These are phyloP conservation scores for Apantesis nais DNA, from an alignment of 2,888 invertebrate genomes.

Conservation along the genomic window DNA sequence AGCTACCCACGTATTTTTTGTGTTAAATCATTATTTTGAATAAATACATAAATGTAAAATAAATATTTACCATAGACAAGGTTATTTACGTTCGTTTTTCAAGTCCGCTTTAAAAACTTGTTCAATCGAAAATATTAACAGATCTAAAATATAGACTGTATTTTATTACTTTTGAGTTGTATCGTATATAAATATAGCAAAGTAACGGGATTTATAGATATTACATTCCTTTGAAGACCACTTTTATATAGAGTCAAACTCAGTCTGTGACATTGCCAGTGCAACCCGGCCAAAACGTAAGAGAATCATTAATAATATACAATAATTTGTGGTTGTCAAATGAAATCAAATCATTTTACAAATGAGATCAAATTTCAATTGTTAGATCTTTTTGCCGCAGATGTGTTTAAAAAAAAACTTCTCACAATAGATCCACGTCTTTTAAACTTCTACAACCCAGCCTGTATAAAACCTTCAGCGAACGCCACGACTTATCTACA, in stretches of 20 bases:
- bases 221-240: too few species aligned
- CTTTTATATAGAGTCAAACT: too few species aligned
- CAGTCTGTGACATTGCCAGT: too few species aligned
- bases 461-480: constrained; percentile 20
- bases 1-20: not conserved
- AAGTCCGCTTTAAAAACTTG: not conserved
- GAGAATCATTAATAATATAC: too few species aligned
- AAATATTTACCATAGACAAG: not conserved
- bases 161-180: too few species aligned
- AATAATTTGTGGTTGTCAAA: not conserved
- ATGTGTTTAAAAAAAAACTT: not conserved
- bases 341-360: not conserved
- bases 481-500: constrained; percentile 36
- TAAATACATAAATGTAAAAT: not conserved
- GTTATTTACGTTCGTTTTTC: too few species aligned
- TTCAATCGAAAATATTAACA: not conserved
- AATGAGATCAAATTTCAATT: not conserved
- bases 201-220: too few species aligned
- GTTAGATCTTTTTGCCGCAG: not conserved
- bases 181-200: too few species aligned
- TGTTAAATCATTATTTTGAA: not conserved
- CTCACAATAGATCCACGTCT: not conserved
- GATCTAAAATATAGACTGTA: not conserved
- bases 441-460: constrained; percentile 1
- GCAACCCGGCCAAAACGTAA: too few species aligned